Conservation (phyloP, 2,888 invertebrate species). For the Diploptera punctata region DNA sequence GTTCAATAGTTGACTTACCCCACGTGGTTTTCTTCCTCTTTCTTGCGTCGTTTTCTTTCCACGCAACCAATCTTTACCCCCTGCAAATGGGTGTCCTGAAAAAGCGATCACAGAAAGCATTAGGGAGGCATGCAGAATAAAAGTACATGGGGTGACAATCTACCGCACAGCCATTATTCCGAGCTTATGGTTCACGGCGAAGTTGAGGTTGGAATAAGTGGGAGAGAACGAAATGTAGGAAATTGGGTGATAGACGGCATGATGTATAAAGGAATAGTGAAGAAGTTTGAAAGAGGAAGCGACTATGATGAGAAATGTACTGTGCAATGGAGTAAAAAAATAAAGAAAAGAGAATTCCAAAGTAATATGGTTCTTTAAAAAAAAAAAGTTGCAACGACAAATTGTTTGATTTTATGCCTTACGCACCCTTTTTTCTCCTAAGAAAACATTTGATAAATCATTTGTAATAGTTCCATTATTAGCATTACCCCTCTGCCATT, state of each 20-base stretch:
- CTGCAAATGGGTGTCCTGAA: slow-evolving; percentile 21
- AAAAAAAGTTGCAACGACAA: too few relatives aligned
- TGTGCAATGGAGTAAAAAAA: not conserved
- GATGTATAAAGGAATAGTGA: not conserved
- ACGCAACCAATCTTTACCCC: not conserved
- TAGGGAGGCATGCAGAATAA: slow-evolving; percentile 15
- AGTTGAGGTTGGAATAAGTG: not conserved
- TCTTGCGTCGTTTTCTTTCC: not conserved
- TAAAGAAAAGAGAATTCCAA: too few relatives aligned
- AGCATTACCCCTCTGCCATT: too few relatives aligned
- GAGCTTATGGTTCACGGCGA: too few relatives aligned
- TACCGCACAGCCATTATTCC: not conserved
- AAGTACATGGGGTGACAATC: slow-evolving; percentile 23
- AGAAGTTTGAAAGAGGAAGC: not conserved
- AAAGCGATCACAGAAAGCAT: slow-evolving; percentile 25
- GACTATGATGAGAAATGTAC: not conserved
- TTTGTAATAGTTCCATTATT: too few relatives aligned
- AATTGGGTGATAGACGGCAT: not conserved
- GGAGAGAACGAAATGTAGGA: not conserved
- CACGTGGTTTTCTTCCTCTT: not conserved
- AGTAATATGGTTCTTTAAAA: too few relatives aligned
- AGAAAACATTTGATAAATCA: too few relatives aligned
- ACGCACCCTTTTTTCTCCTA: too few relatives aligned
- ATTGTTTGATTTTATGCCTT: too few relatives aligned
- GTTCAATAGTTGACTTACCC: slow-evolving; percentile 26